Percentiles rank a stretch among this genome's conserved stretches.
phyloP scores from a whole-genome alignment of 2,888 invertebrate species.

The Epistrophella euchroma region DNA sequence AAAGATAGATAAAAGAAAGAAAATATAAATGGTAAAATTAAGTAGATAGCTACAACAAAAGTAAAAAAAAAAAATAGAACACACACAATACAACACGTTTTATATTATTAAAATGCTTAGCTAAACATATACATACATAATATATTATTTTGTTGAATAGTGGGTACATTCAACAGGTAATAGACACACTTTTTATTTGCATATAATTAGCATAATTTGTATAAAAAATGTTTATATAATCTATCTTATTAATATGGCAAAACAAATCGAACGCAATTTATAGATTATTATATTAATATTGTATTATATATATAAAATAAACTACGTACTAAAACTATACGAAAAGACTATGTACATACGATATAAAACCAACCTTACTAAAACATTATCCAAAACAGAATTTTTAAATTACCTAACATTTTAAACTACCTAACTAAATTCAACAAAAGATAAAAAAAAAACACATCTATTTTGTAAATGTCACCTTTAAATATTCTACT shows the following conservation, averaged over 20 bases:
- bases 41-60: constrained; percentile 67
- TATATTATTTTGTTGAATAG: constrained; percentile 19
- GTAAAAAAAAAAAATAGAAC: constrained; percentile 8
- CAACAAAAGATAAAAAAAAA: neutral
- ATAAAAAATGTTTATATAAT: constrained; percentile 46
- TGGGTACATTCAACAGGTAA: constrained; percentile 6
- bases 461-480: constrained; percentile 51
- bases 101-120: constrained; percentile 53
- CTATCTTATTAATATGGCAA: constrained; percentile 35
- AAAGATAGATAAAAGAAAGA: constrained; percentile 26
- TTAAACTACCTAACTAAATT: neutral
- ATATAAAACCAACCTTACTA: constrained; percentile 28
- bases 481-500: constrained; percentile 66
- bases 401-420: neutral
- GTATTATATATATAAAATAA: constrained; percentile 14
- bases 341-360: constrained; percentile 55
- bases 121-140: constrained; percentile 26
- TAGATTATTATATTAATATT: constrained; percentile 31
- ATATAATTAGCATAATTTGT: constrained; percentile 68
- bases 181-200: constrained; percentile 41
- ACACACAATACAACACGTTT: neutral
- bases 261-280: constrained; percentile 62
- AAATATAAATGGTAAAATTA: constrained; percentile 42
- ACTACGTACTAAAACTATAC: constrained; percentile 6
- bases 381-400: constrained; percentile 51